Evolutionary conservation across 2,797 vertebrate species (phyloP), one percentile per base, ranked within the genome.

Genomic region (Halcyon badia): DNA sequence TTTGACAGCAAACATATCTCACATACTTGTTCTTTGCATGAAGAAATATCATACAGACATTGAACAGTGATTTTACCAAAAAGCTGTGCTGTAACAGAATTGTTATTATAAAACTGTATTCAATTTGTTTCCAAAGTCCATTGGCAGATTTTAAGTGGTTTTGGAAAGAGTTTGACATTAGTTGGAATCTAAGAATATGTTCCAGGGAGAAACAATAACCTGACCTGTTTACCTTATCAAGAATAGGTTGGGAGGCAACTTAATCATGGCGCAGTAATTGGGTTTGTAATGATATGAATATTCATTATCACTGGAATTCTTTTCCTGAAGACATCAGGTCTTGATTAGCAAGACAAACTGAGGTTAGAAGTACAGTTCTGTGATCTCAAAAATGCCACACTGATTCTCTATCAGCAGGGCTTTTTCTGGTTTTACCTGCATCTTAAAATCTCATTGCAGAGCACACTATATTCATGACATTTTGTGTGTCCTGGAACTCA

Each of bases 11-110:
- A 83, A 79, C 1, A 16, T 11, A 76, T 5, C 31, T 84, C 82
- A 92, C 6, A 39, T 2, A 44, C 4, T 28, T 39, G 5, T 6
- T 65, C 37, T 71, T 42, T 37, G 14, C 2, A 2, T 0, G 3
- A 76, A 64, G 46, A 79, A 87, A 11, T 58, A 87, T 13, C 2
- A 0, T 7, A 44, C 1, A 44, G 42, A 85, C 6, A 7, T 3
- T 35, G 8, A 69, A 73, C 5, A n/a, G 4, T 5, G 2, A 44
- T 51, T 60, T 60, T 52, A 41, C 20, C 65, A 94, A 44, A 42
- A 71, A 6, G 5, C 18, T 49, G 10, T 46, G 18, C 18, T 92
- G 10, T 73, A 31, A 49, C 15, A 35, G 9, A 60, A 37, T 37
- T 37, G 49, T 30, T 44, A 8, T 4, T 33, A 6, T 30, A 89